Evolutionary conservation across 64 coral and sea anemone genomes (phyloP), one percentile per base, ranked within the genome.

Genomic region (Stichodactyla mertensii): DNA sequence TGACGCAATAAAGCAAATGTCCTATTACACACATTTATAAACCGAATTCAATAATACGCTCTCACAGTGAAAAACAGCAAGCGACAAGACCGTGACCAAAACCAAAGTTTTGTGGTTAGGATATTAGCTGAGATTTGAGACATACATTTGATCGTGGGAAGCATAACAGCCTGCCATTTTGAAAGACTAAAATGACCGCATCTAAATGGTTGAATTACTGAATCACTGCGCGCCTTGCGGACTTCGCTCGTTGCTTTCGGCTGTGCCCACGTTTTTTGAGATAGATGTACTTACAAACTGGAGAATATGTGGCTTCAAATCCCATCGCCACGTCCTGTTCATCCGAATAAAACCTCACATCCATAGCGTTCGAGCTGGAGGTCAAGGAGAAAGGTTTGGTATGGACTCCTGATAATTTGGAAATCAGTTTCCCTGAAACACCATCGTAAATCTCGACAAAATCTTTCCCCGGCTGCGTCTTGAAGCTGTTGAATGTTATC

Each of bases 341-440:
- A 71, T 99, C 88, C 22, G 97, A 95, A n/a, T 88, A 85, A 71
- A 99, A 99, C 55, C 88, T 64, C 14, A 99, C 71, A 53, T 95
- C 97, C 54, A 99, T 92, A 15, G 61, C 55, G 19, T 95, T 99
- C 0, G 88, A 90, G 61, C 91, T 86, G 16, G 97, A 95, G 4
- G 93, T 88, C 16, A 99, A 94, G 18, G 90, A 77, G 10, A 99
- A 85, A 23, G 93, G 52, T 36, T 87, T 90, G 54, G 62, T 66
- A 71, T 96, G 74, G 36, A 96, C 88, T 7, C 94, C 94, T 24
- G 94, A 96, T 18, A 96, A 85, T 13, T 74, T 92, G 85, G 91
- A 90, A 24, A 96, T 96, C 10, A 93, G 67, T 24, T 36, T 6
- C 19, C 82, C 86, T 10, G 88, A 87, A 4, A 13, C 52, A 62